Evolutionary conservation across 1,140 invertebrate genomes (phyloP), one percentile per base, ranked within the genome.

Genomic region (Micrasema longulum): DNA sequence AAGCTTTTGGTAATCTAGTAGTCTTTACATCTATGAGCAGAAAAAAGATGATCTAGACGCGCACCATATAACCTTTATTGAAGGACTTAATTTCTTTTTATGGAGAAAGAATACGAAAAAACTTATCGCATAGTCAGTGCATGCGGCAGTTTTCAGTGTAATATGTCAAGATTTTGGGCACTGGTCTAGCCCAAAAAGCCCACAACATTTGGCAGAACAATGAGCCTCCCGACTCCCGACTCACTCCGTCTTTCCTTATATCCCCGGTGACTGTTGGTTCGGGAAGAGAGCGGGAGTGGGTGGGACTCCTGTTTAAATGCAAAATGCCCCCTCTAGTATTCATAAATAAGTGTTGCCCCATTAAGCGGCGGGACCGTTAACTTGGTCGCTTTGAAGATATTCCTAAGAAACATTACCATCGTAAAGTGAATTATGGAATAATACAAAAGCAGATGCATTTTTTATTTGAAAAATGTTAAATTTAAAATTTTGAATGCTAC

Each of bases 171-270:
- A 31, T 31, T 31, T n/a, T 31, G 26, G 26, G 26, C 43, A 10
- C n/a, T 16, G 43, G 22, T 14, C 48, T 11, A 5, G 48, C 12
- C 53, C 35, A 12, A 14, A 18, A 26, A 35, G 35, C 5, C 72
- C 72, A 16, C 72, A 73, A 73, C 72, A 73, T 73, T 73, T 73
- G 72, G 72, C 72, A 73, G 26, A 52, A 66, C 64, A 73, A 73
- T 69, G 66, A 50, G 45, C 35, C 35, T 36, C 16, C 7, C 2
- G 36, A 9, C 14, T 18, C 38, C n/a, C 36, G 9, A 16, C 11
- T 23, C 57, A 9, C 38, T 12, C 14, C 18, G 14, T 20, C 18
- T 22, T n/a, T 31, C 26, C 26, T 31, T 31, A 31, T 31, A 31
- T 14, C 41, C 11, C 41, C 11, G 14, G 14, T n/a, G 11, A n/a